Conservation (phyloP, 2,113 vertebrate species). For the Lethenteron camtschaticum region DNA sequence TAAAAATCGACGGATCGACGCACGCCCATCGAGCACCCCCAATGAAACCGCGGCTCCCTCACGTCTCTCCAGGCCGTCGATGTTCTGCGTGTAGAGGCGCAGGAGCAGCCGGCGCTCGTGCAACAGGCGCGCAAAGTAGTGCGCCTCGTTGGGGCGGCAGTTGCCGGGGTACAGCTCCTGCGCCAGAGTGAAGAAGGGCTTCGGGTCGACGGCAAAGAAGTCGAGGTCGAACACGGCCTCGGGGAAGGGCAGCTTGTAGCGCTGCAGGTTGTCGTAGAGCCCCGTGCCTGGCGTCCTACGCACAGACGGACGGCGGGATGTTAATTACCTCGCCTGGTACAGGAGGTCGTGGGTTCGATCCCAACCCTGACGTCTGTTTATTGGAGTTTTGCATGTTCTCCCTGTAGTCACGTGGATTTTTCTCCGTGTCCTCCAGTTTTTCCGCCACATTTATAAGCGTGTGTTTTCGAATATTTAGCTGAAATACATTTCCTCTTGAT, state of each 20-base stretch:
- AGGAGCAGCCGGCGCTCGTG: constrained; percentile 36
- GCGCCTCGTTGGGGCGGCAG: constrained; percentile 24
- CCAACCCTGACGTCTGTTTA: no score
- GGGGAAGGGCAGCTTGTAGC: constrained; percentile 30
- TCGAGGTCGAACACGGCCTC: constrained; percentile 33
- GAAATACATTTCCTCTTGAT: no score
- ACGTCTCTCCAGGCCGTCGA: constrained; percentile 40
- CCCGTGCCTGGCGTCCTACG: constrained; percentile 29
- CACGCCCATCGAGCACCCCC: constrained; percentile 13
- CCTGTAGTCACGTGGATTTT: no score
- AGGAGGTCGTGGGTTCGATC: no score
- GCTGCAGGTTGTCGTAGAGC: constrained; percentile 30
- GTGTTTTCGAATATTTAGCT: no score
- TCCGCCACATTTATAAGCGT: no score
- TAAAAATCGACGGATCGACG: constrained; percentile 17
- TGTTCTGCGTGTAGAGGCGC: constrained; percentile 40
- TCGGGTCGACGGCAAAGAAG: constrained; percentile 28
- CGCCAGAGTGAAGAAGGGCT: constrained; percentile 30
- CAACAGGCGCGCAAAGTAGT: constrained; percentile 26
- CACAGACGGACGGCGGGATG: no score
- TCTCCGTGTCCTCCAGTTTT: no score
- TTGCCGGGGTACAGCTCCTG: constrained; percentile 30
- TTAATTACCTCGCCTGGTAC: no score
- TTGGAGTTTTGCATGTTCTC: no score
- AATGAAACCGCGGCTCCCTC: constrained; percentile 17